Base-by-base conservation (phyloP, 2,113 vertebrate species). In the Monarcha castaneiventris region DNA sequence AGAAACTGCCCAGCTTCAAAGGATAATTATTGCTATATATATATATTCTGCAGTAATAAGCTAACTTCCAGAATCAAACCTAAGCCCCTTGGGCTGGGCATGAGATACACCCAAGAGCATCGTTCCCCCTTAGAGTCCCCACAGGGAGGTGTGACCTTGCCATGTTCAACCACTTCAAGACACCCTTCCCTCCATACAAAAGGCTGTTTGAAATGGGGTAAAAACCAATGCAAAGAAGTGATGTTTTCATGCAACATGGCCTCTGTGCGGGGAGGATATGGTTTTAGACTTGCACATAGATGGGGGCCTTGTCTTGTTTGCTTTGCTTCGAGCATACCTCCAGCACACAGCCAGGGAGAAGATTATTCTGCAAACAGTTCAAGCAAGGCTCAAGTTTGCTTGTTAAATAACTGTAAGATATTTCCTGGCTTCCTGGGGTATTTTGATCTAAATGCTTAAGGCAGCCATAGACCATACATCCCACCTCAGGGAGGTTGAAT, bases 91-190 rank as follows among this genome's bases (percentile, higher is more conserved):
- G 62, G 33, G 56, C 26, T 73, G n/a, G n/a, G 21, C 44, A 59
- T 0, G 0, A 52, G 6, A 35, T 11, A 51, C 22, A 56, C 8
- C 27, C 48, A 9, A 0, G 1, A 59, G 51, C 22, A 56, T 32
- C 33, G 2, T 20, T 85, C 13, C 46, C 56, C 44, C 14, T 58
- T 14, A 19, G 7, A 35, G 72, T 33, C 46, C 68, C 51, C 58
- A 10, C 44, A 52, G 20, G 18, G 18, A 91, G 71, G 35, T 41
- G 19, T 44, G 86, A 72, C 35, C 64, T 84, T 75, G 52, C 21
- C 41, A 27, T 0, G 1, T 18, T 56, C 68, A 83, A 21, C 17
- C 1, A 2, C 54, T 48, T 64, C 33, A 61, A 58, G 49, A 43
- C 22, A 49, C 11, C 6, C 7, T 27, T 67, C 10, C 35, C 35